A percentile compares a stretch with the other conserved stretches of the same genome.
Conservation (phyloP, 1,140 invertebrate species). For the Zaprionus taronus region DNA sequence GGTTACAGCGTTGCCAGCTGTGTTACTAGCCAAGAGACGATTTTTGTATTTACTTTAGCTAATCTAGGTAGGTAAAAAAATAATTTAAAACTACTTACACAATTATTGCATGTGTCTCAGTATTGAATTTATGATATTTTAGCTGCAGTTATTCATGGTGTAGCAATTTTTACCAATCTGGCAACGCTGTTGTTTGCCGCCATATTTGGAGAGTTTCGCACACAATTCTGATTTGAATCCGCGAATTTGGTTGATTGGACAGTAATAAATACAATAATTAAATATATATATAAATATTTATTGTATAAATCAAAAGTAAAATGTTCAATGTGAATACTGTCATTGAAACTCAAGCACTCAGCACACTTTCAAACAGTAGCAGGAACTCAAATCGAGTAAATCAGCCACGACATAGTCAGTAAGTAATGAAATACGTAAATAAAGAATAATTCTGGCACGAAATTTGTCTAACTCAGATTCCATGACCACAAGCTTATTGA, state of each 20-base stretch:
- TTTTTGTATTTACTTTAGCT: neutral
- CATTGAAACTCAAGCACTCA: constrained; percentile 11
- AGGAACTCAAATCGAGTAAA: neutral
- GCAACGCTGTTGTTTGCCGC: neutral
- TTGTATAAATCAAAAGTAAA: constrained; percentile 16
- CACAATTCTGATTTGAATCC: constrained; percentile 21
- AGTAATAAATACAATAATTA: neutral
- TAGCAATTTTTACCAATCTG: neutral
- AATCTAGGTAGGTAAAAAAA: too few relatives aligned
- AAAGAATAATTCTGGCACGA: neutral
- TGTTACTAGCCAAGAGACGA: neutral
- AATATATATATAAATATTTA: neutral
- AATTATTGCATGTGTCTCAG: neutral
- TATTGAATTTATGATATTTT: neutral
- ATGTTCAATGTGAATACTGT: constrained; percentile 56
- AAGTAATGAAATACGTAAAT: constrained; percentile 26
- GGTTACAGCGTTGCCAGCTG: neutral
- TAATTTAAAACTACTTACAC: neutral
- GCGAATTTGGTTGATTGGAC: neutral
- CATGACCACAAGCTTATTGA: constrained; percentile 67
- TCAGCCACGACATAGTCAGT: constrained; percentile 51
- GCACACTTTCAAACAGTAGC: neutral
- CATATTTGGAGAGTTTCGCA: constrained; percentile 2
- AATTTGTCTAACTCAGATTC: constrained; percentile 48
- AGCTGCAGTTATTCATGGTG: neutral